A percentile compares a stretch with the other conserved stretches of the same genome.
phyloP scores from a whole-genome alignment of 2,888 invertebrate genomes.

The Lithophane socia region DNA sequence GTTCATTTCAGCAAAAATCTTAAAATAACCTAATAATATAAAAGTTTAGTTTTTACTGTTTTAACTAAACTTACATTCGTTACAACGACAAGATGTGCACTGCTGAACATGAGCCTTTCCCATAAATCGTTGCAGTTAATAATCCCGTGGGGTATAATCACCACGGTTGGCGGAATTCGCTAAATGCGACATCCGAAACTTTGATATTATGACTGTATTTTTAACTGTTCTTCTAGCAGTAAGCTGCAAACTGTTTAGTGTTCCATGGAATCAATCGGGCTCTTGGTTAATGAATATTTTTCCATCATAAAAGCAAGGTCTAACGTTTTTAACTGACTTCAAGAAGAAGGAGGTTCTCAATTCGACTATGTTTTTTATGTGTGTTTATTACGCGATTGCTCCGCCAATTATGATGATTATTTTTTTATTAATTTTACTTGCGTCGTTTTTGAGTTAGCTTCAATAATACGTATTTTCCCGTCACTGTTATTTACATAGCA shows the following conservation, averaged over 20 bases:
- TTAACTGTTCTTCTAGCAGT: slow-evolving; percentile 27
- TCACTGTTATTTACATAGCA: too few relatives aligned
- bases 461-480: too few relatives aligned
- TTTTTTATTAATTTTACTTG: too few relatives aligned
- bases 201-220: not conserved
- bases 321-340: not conserved
- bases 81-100: slow-evolving; percentile 41
- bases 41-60: not conserved
- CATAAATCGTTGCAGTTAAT: slow-evolving; percentile 50
- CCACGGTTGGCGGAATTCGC: slow-evolving; percentile 46
- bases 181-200: slow-evolving; percentile 47
- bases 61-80: slow-evolving; percentile 1
- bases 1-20: not conserved
- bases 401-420: too few relatives aligned
- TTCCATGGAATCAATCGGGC: not conserved
- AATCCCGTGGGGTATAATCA: slow-evolving; percentile 44
- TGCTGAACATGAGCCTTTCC: slow-evolving; percentile 35
- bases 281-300: not conserved
- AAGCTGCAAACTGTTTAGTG: not conserved
- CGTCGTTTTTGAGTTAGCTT: too few relatives aligned
- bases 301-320: slow-evolving; percentile 6
- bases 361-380: too few relatives aligned
- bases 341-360: too few relatives aligned
- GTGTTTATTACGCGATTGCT: too few relatives aligned
- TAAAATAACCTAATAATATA: not conserved